Base-by-base conservation (phyloP, 2,113 vertebrate species). In the Pagrus major region DNA sequence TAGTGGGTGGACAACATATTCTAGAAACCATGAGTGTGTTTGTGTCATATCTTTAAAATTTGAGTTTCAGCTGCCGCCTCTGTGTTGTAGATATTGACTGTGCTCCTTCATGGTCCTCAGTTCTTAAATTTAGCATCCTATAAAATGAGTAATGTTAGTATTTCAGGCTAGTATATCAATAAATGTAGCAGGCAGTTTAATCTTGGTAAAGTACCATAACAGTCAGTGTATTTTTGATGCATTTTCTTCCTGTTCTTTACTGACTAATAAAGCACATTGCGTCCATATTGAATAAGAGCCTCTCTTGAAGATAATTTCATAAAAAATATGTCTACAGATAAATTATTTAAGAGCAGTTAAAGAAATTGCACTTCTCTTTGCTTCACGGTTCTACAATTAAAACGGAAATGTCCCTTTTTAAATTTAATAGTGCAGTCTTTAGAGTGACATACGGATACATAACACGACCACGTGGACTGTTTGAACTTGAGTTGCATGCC, bases 401-500 rank as follows among this genome's bases (percentile, higher is more conserved):
- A 79, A 29, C 25, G 37, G n/a, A 49, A 65, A 9, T 69, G 60
- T 49, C 5, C 54, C 25, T 69, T 49, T 51, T 14, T n/a, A n/a
- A 52, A 25, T 54, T 66, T 14, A 61, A 41, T 67, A 9, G 31
- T 71, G 61, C 70, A 78, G 63, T 41, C 18, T 20, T 41, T 64
- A 52, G 8, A 71, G 51, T 12, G 70, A 78, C 35, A 39, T 42
- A 61, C 39, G 41, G n/a, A 54, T 33, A 61, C 35, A 39, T 29
- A 60, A 66, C 25, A 68, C 2, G 1, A 78, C 27, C 55, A 35
- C 3, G 61, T 59, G 27, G 35, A 58, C 49, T 23, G 42, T 54
- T 71, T 59, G 25, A 76, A 74, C n/a, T 69, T 0, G 54, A 73
- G 46, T 31, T 72, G 70, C 85, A 81, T 89, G 44, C 56, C 71